Evolutionary conservation across 2,113 vertebrate species (phyloP).

Genomic region (Zosterops lateralis): DNA sequence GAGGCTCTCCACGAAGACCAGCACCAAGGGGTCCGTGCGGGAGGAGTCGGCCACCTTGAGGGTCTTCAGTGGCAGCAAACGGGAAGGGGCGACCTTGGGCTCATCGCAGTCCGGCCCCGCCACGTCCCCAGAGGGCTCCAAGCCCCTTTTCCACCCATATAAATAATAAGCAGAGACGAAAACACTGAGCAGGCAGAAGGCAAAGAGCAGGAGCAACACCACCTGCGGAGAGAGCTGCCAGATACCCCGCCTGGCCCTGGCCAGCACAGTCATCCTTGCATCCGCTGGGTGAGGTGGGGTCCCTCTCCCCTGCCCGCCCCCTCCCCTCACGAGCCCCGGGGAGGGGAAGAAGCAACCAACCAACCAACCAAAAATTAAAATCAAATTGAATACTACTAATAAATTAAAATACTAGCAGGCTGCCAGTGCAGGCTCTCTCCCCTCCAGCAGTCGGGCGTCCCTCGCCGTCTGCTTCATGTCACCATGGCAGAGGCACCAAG

Average conservation of each 20-base stretch:
- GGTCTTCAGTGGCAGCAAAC: constrained; percentile 83
- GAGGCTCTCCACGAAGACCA: constrained; percentile 97
- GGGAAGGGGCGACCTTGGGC: constrained; percentile 83
- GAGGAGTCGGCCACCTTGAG: constrained; percentile 77
- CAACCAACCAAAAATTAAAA: background rate
- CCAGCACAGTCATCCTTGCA: constrained; percentile 80
- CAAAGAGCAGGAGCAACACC: constrained; percentile 90
- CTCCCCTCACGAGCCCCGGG: constrained; percentile 30
- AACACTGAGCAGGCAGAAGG: constrained; percentile 94
- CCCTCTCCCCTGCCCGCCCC: constrained; percentile 59
- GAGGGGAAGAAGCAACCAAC: constrained; percentile 40
- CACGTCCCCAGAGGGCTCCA: constrained; percentile 86
- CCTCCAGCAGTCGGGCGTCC: constrained; percentile 59
- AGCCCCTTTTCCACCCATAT: constrained; percentile 93
- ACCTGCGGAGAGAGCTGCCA: constrained; percentile 93
- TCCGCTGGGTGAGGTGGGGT: background rate
- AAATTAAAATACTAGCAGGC: constrained; percentile 67
- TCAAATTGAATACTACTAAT: background rate
- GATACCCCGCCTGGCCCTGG: constrained; percentile 88
- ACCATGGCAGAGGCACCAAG: constrained; percentile 90
- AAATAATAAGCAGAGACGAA: constrained; percentile 97
- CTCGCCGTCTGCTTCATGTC: constrained; percentile 88
- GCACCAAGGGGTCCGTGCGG: constrained; percentile 90
- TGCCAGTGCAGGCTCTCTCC: constrained; percentile 35
- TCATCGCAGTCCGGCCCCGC: constrained; percentile 81